Evolutionary conservation across 2,113 vertebrate species (phyloP), one percentile per base, ranked within the genome.

Genomic region (Daphoenositta chrysoptera): DNA sequence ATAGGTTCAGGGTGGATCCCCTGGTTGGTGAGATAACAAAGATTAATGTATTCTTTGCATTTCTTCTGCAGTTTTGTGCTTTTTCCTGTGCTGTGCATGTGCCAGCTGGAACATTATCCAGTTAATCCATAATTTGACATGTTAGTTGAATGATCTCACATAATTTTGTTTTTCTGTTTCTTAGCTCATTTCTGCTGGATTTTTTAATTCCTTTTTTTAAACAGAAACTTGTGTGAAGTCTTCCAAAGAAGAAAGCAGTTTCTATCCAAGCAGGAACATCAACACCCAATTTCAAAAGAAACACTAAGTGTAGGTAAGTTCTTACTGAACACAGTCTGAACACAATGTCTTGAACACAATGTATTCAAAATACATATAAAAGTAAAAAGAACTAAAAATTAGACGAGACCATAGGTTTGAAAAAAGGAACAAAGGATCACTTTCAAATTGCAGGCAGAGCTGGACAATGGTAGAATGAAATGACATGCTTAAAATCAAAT

Each of bases 351-450:
- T 57, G 35, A 65, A 35, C 30, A 50, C 26, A 66, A 17, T 85
- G 64, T 85, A 57, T 96, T 97, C 83, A 96, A 96, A 96, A 96
- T 73, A 60, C 90, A 89, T 22, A 63, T 64, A 53, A 94, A 97
- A 76, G 81, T 97, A 71, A 96, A 97, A 92, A 91, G 39, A 83
- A 96, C n/a, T 39, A 94, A 96, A 94, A 94, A 95, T 82, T 94
- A 93, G 57, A 93, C 47, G 92, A 97, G 63, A 73, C 65, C 28
- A 37, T 90, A 83, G 94, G 60, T 83, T 47, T 96, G 84, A 93
- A 94, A 91, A 96, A 90, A 81, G 95, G 86, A 94, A 92, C 70
- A 85, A 97, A 97, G 83, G 94, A 87, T 83, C 94, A 87, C 72
- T 57, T 97, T 90, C 90, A 97, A 69, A 96, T 87, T 94, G 91